Evolutionary conservation across 2,113 vertebrate species (phyloP).

Genomic region (Leptobrachium leishanense): DNA sequence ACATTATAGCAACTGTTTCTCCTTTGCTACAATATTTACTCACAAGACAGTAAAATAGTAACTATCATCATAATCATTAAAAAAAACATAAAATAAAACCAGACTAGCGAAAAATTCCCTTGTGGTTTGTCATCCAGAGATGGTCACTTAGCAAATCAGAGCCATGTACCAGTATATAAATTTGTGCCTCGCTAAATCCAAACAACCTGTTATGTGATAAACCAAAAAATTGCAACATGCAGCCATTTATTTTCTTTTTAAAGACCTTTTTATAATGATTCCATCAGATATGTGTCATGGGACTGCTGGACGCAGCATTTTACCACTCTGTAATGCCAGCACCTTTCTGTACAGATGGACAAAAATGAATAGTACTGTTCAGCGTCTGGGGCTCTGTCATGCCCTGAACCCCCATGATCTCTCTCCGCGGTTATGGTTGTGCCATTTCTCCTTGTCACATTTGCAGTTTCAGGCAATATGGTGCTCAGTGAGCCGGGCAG

Average conservation of each 20-base stretch:
- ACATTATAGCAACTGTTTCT: no score
- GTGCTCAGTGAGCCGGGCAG: conserved; percentile 40
- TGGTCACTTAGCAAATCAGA: not conserved
- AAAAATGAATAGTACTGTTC: conserved; percentile 14
- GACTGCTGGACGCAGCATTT: conserved; percentile 20
- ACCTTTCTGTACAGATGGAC: conserved; percentile 1
- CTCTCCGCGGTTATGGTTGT: conserved; percentile 28
- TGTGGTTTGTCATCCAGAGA: not conserved
- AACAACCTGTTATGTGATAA: conserved; percentile 16
- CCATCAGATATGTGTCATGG: conserved; percentile 13
- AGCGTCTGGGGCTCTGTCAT: conserved; percentile 20
- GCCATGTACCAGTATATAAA: not conserved
- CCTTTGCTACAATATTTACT: no score
- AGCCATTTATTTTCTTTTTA: conserved; percentile 7
- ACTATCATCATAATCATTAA: no score
- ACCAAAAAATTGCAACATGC: not conserved
- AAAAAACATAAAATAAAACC: not conserved
- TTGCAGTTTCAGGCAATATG: conserved; percentile 43
- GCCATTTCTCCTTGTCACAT: conserved; percentile 45
- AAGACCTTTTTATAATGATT: conserved; percentile 28
- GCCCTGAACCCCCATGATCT: conserved; percentile 29
- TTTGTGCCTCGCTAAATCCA: conserved; percentile 9
- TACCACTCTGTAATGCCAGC: conserved; percentile 12
- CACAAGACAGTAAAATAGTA: no score
- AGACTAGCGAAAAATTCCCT: not conserved